Percentiles rank a stretch among this genome's conserved stretches.
Evolutionary conservation across 2,113 vertebrate species (phyloP).

Genomic region (Guaruba guarouba): DNA sequence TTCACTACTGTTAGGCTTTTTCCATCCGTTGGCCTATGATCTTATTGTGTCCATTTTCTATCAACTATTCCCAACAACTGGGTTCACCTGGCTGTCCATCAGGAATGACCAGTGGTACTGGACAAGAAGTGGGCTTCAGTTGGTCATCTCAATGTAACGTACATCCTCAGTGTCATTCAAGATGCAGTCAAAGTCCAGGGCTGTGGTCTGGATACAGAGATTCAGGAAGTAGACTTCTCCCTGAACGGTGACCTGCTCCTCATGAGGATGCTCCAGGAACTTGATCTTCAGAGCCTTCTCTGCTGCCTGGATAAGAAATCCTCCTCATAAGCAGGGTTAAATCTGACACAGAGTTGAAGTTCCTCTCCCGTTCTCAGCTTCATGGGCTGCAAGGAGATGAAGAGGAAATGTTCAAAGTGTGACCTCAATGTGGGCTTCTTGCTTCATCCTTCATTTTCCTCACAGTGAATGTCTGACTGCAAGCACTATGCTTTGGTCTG

Average conservation of each 20-base stretch:
- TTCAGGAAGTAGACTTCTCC: slow-evolving; percentile 86
- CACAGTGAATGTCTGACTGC: background rate
- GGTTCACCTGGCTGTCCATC: background rate
- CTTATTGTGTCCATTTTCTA: too few relatives aligned
- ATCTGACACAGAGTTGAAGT: too few relatives aligned
- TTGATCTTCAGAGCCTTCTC: slow-evolving; percentile 77
- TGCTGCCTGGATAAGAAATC: background rate
- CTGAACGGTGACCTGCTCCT: slow-evolving; percentile 72
- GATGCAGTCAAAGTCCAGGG: slow-evolving; percentile 87
- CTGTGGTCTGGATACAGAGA: slow-evolving; percentile 67
- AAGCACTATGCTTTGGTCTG: background rate
- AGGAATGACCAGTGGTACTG: slow-evolving; percentile 84
- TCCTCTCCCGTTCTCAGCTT: too few relatives aligned
- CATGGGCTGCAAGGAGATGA: too few relatives aligned
- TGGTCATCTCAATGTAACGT: slow-evolving; percentile 75
- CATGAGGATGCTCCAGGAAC: slow-evolving; percentile 80
- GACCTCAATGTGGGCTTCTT: background rate
- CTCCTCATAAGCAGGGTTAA: too few relatives aligned
- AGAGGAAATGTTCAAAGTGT: background rate
- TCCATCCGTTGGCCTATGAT: too few relatives aligned
- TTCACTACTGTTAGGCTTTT: too few relatives aligned
- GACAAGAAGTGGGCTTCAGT: slow-evolving; percentile 80
- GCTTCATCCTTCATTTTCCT: background rate
- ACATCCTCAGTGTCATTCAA: slow-evolving; percentile 78
- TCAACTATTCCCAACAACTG: background rate